Evolutionary conservation across 1,140 invertebrate genomes (phyloP).

Genomic region (Diuraphis noxia): DNA sequence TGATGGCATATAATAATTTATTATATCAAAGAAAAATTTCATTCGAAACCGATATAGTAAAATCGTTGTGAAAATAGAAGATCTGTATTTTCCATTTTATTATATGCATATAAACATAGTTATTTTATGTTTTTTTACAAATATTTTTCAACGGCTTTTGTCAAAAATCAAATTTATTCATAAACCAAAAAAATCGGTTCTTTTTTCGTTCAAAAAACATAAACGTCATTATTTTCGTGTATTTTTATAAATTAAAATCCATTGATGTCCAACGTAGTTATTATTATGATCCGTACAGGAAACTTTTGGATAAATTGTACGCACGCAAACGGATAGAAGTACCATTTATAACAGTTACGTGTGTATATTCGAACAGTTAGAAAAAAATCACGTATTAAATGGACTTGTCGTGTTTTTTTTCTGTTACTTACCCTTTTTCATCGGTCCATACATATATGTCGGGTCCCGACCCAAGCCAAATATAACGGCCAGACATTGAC

Average conservation of each 20-base stretch:
- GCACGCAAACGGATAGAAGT: background rate
- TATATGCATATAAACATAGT: background rate
- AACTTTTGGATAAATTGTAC: background rate
- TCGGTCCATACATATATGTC: background rate
- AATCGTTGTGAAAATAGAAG: background rate
- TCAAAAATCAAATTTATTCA: background rate
- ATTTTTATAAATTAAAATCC: background rate
- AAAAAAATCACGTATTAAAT: conserved; percentile 32
- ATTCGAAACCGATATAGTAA: background rate
- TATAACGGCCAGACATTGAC: background rate
- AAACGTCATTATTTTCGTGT: background rate
- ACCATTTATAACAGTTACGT: conserved; percentile 44
- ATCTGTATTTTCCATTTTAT: background rate
- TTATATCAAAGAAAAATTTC: background rate
- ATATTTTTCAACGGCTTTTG: background rate
- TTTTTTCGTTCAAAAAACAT: background rate
- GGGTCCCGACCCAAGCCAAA: background rate
- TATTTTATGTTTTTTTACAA: background rate
- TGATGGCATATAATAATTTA: too few species aligned
- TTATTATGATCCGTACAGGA: background rate
- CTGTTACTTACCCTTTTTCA: background rate
- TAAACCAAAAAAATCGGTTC: background rate
- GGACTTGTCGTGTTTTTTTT: conserved; percentile 43
- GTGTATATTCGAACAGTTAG: background rate
- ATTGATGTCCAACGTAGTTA: background rate